A percentile compares a stretch with the other conserved stretches of the same genome.
Conservation (phyloP, 2,888 invertebrate species). For the Bembecia ichneumoniformis region DNA sequence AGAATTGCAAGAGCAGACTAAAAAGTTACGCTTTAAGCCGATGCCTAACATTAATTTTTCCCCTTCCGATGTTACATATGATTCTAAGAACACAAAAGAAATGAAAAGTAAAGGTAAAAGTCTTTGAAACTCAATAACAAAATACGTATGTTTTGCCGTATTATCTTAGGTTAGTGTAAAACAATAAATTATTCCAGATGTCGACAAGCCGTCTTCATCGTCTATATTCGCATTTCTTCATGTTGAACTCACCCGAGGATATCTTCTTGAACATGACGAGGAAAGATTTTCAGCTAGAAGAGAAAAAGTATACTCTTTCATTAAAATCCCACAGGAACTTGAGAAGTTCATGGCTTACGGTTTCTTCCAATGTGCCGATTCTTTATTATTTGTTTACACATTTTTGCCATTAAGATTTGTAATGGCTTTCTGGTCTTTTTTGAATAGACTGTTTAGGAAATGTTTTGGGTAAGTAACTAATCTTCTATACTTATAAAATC, state of each 20-base stretch:
- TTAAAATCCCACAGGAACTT: conserved; percentile 93
- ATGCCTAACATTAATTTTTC: conserved; percentile 42
- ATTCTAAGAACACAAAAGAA: conserved; percentile 39
- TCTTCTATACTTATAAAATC: too few relatives aligned
- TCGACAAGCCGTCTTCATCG: conserved; percentile 43
- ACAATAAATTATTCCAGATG: conserved; percentile 34
- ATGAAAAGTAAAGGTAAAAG: conserved; percentile 46
- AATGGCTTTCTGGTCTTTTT: conserved; percentile 86
- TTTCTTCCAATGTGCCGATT: conserved; percentile 96
- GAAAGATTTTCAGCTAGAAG: conserved; percentile 93
- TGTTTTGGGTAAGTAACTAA: conserved; percentile 83
- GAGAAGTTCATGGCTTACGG: conserved; percentile 95
- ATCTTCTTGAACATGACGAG: conserved; percentile 94
- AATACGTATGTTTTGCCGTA: neutral
- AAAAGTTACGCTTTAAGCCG: conserved; percentile 61
- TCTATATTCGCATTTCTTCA: conserved; percentile 80
- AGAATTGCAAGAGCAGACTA: conserved; percentile 51
- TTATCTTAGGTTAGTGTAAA: neutral
- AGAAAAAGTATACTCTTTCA: conserved; percentile 96
- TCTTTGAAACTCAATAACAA: neutral
- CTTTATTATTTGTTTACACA: conserved; percentile 97
- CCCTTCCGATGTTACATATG: conserved; percentile 39
- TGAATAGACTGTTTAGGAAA: conserved; percentile 80
- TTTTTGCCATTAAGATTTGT: conserved; percentile 94
- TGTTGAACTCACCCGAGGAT: conserved; percentile 92